Evolutionary conservation across 1,140 invertebrate species (phyloP).

Genomic region (Zaprionus ornatus): DNA sequence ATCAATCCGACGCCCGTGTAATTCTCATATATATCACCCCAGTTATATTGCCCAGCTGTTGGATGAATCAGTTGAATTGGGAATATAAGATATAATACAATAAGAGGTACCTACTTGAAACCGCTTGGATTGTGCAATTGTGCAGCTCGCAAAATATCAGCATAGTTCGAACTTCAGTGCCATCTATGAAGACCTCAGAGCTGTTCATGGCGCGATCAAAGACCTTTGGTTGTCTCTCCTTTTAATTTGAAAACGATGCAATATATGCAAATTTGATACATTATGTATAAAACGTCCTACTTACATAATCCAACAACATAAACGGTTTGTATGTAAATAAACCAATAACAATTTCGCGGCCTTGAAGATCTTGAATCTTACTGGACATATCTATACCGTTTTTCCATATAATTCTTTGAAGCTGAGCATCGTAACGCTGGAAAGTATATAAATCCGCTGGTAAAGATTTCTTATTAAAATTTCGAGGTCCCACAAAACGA

Average conservation of each 20-base stretch:
- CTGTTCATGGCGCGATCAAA: constrained; percentile 41
- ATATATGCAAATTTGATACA: too few relatives aligned
- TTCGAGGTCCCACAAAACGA: constrained; percentile 62
- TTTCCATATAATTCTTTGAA: constrained; percentile 16
- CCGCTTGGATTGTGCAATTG: constrained; percentile 67
- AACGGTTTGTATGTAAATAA: constrained; percentile 75
- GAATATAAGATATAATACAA: not conserved
- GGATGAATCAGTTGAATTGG: not conserved
- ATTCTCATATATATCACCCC: constrained; percentile 65
- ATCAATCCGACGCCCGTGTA: constrained; percentile 59
- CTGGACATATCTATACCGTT: not conserved
- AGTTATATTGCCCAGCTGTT: constrained; percentile 56
- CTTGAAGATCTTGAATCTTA: constrained; percentile 62
- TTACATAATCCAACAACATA: constrained; percentile 63
- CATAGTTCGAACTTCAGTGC: constrained; percentile 63
- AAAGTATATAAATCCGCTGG: constrained; percentile 42
- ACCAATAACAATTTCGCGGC: constrained; percentile 66
- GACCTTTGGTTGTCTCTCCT: constrained; percentile 41
- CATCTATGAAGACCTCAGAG: constrained; percentile 52
- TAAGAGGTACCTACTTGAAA: constrained; percentile 54
- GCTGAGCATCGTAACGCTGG: constrained; percentile 47
- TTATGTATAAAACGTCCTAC: too few relatives aligned
- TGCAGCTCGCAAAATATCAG: constrained; percentile 61
- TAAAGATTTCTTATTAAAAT: constrained; percentile 5
- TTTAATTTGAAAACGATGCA: not conserved